These are phyloP conservation scores for Salarias fasciatus DNA, from an alignment of 2,797 vertebrate species.

Conservation along the genomic window DNA sequence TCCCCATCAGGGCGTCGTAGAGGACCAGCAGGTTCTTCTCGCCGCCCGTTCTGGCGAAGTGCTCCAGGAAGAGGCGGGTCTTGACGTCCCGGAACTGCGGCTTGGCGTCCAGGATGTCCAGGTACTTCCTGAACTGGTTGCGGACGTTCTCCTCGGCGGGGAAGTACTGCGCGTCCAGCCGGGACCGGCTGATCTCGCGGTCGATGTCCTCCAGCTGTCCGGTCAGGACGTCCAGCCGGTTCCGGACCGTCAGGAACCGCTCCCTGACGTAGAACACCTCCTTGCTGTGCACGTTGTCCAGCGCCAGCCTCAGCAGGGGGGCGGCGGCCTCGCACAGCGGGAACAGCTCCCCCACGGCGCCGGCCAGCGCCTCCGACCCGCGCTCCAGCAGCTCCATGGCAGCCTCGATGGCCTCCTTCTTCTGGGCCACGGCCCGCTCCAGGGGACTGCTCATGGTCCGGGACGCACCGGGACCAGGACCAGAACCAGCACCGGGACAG, in stretches of 20 bases:
- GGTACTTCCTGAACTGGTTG: constrained; percentile 84
- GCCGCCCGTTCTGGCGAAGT: constrained; percentile 79
- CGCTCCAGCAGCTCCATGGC: constrained; percentile 82
- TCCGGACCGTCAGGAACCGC: constrained; percentile 78
- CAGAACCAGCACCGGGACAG: no score
- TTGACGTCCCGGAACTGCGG: constrained; percentile 80
- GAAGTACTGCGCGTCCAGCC: constrained; percentile 80
- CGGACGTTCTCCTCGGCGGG: constrained; percentile 81
- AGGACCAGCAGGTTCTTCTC: constrained; percentile 83
- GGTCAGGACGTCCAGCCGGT: constrained; percentile 80
- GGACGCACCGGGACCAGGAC: no score
- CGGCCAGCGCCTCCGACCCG: constrained; percentile 83
- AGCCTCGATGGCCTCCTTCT: constrained; percentile 84
- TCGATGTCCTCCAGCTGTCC: constrained; percentile 81
- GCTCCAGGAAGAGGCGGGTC: constrained; percentile 79
- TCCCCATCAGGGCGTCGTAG: constrained; percentile 80
- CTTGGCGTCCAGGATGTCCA: constrained; percentile 83
- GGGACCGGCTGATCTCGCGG: constrained; percentile 78
- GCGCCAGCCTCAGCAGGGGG: constrained; percentile 78
- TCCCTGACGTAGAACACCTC: constrained; percentile 85
- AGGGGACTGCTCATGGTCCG: constrained; percentile 76
- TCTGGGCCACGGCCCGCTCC: constrained; percentile 81
- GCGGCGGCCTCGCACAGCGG: constrained; percentile 82
- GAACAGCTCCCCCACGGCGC: constrained; percentile 80
- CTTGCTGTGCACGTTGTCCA: constrained; percentile 83